A percentile compares a stretch with the other conserved stretches of the same genome.
Conservation (phyloP, 2,797 vertebrate species). For the Danionella dracula region DNA sequence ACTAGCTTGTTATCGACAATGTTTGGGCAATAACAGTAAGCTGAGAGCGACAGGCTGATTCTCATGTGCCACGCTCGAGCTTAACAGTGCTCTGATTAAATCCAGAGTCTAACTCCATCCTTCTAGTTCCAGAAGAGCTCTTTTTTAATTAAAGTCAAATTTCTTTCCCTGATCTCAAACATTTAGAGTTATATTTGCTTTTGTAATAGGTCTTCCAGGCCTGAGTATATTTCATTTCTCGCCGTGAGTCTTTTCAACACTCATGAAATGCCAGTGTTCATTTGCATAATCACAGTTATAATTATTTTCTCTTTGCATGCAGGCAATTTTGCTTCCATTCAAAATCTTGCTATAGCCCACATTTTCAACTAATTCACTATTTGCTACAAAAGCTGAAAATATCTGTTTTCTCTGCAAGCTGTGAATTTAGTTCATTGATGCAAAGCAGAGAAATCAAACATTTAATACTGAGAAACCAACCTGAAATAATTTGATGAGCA, state of each 20-base stretch:
- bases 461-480: neutral
- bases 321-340: conserved; percentile 65
- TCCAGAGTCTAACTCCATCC: neutral
- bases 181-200: conserved; percentile 22
- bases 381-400: conserved; percentile 54
- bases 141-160: conserved; percentile 24
- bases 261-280: conserved; percentile 66
- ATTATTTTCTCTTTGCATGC: conserved; percentile 65
- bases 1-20: neutral
- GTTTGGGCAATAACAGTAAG: neutral
- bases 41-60: neutral
- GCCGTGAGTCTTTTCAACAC: conserved; percentile 60
- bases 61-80: neutral
- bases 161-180: conserved; percentile 10
- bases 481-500: neutral
- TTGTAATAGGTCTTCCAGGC: conserved; percentile 24
- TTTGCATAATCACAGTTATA: conserved; percentile 75
- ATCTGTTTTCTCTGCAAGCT: neutral
- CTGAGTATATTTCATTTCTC: conserved; percentile 45
- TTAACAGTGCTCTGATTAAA: conserved; percentile 8
- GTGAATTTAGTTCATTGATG: conserved; percentile 12
- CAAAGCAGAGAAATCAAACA: neutral
- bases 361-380: conserved; percentile 57
- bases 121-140: conserved; percentile 23
- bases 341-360: conserved; percentile 59